Evolutionary conservation across 2,113 vertebrate species (phyloP).

Genomic region (Neofelis nebulosa): DNA sequence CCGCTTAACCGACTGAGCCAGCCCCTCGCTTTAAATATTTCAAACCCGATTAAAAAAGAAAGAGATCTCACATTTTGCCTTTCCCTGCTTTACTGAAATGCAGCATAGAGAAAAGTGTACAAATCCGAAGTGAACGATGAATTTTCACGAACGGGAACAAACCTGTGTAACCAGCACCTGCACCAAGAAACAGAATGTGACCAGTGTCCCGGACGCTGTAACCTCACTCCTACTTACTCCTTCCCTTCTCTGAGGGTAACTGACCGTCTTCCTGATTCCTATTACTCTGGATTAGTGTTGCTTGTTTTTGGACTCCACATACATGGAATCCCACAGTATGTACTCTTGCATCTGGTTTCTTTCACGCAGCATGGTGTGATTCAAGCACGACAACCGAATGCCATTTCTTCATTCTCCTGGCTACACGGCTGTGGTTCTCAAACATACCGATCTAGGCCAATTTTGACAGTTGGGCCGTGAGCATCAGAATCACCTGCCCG

Average conservation of each 20-base stretch:
- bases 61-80: not conserved
- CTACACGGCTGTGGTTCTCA: not conserved
- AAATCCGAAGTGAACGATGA: not conserved
- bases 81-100: not conserved
- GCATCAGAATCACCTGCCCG: not conserved
- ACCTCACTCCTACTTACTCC: not conserved
- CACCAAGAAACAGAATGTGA: not conserved
- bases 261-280: not conserved
- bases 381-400: rapidly evolving
- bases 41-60: not conserved
- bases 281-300: not conserved
- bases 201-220: too few species aligned
- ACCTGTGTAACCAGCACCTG: not conserved
- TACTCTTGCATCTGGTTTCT: not conserved
- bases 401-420: not conserved
- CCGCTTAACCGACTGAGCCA: too few species aligned
- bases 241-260: not conserved
- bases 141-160: not conserved
- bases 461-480: too few species aligned
- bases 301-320: not conserved
- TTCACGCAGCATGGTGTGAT: not conserved
- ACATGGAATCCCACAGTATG: too few species aligned
- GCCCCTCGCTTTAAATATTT: not conserved
- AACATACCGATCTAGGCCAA: not conserved
- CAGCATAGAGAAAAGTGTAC: not conserved